Percentiles rank a stretch among this genome's conserved stretches.
These are phyloP conservation scores for Rhagologus leucostigma DNA, from an alignment of 2,113 vertebrate species.

Conservation along the genomic window DNA sequence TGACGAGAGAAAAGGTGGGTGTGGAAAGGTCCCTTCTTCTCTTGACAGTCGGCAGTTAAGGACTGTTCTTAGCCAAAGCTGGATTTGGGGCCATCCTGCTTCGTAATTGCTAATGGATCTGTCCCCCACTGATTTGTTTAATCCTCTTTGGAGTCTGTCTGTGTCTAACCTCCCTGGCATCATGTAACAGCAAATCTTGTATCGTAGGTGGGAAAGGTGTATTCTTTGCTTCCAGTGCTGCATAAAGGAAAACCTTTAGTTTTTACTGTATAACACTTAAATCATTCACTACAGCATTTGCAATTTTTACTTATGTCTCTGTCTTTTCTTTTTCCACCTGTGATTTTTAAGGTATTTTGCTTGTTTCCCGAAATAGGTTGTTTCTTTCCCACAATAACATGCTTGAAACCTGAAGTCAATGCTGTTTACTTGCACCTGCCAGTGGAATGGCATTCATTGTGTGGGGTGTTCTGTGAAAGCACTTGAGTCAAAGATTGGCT, in stretches of 20 bases:
- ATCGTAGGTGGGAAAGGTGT: neutral
- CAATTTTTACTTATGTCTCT: neutral
- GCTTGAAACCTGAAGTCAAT: neutral
- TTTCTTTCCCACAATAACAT: neutral
- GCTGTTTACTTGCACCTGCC: neutral
- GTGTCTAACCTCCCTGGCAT: neutral
- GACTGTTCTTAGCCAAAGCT: neutral
- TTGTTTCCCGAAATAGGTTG: neutral
- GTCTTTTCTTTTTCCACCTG: neutral
- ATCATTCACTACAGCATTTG: neutral
- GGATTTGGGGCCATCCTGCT: neutral
- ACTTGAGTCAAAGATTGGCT: neutral
- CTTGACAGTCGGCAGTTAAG: neutral
- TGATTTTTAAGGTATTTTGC: neutral
- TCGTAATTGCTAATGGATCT: neutral
- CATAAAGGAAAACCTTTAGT: neutral
- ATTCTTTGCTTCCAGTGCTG: neutral
- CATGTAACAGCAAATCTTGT: neutral
- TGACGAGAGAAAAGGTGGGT: neutral
- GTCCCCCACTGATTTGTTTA: neutral
- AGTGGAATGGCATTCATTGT: neutral
- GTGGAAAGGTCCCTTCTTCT: neutral
- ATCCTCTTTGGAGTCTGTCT: neutral
- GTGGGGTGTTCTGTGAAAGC: neutral
- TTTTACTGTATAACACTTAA: neutral